These are phyloP conservation scores for Erynnis tages DNA, from an alignment of 2,888 invertebrate species.

Conservation along the genomic window DNA sequence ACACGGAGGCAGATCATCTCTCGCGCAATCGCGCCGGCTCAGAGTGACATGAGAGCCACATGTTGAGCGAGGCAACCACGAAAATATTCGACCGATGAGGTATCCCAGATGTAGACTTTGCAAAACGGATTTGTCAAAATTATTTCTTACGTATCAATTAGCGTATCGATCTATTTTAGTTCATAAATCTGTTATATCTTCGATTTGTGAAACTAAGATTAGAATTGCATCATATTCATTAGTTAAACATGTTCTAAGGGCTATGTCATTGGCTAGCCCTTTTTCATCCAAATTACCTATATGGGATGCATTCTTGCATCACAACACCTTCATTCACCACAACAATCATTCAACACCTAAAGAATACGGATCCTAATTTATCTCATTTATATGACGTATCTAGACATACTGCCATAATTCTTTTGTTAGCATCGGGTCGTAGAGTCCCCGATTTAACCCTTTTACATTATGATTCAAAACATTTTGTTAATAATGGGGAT, in stretches of 20 bases:
- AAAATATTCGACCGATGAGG: slow-evolving; percentile 33
- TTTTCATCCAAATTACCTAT: slow-evolving; percentile 24
- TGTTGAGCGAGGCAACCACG: slow-evolving; percentile 24
- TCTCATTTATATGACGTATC: slow-evolving; percentile 28
- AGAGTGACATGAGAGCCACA: slow-evolving; percentile 34
- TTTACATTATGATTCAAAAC: slow-evolving; percentile 24
- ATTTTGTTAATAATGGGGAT: slow-evolving; percentile 26
- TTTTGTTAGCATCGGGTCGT: slow-evolving; percentile 32
- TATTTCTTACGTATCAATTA: slow-evolving; percentile 25
- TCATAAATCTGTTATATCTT: slow-evolving; percentile 34
- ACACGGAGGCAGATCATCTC: slow-evolving; percentile 33
- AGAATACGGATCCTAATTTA: slow-evolving; percentile 5
- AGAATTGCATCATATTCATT: slow-evolving; percentile 22
- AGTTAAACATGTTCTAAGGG: slow-evolving; percentile 23
- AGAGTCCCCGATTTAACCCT: slow-evolving; percentile 34
- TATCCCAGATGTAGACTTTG: slow-evolving; percentile 31
- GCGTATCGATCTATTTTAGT: slow-evolving; percentile 33
- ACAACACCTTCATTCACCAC: no score
- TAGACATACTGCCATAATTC: slow-evolving; percentile 25
- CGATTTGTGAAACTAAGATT: slow-evolving; percentile 33
- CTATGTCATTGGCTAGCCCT: slow-evolving; percentile 28
- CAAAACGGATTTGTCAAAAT: slow-evolving; percentile 28
- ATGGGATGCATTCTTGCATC: no score
- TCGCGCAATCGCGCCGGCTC: slow-evolving; percentile 26
- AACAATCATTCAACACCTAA: slow-evolving; percentile 20